A percentile compares a stretch with the other conserved stretches of the same genome.
phyloP scores from a whole-genome alignment of 2,113 vertebrate genomes.

The Actenoides hombroni region DNA sequence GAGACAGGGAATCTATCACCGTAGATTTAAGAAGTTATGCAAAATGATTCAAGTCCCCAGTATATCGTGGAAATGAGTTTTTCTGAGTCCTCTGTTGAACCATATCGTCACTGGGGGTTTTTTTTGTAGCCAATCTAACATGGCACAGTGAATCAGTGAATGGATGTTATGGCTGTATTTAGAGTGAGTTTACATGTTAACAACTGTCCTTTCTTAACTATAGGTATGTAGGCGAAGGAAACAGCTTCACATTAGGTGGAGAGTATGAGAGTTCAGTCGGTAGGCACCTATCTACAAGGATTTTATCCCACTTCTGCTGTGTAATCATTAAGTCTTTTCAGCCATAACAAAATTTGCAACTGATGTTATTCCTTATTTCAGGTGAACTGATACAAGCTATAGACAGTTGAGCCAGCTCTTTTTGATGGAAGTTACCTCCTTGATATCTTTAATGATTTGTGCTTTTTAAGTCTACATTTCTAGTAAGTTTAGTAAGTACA shows the following conservation, averaged over 20 bases:
- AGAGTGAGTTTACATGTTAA: not conserved
- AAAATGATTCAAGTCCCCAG: not conserved
- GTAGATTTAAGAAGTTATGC: no score
- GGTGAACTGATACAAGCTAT: not conserved
- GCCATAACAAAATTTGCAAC: not conserved
- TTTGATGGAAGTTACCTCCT: not conserved
- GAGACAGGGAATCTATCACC: no score
- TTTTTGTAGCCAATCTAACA: accelerated
- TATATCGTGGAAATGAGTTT: not conserved
- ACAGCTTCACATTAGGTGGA: not conserved
- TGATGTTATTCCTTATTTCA: not conserved
- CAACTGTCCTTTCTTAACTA: not conserved
- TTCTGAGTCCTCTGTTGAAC: not conserved
- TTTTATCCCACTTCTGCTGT: not conserved
- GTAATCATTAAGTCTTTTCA: not conserved
- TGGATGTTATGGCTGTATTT: accelerated
- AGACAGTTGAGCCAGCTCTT: not conserved
- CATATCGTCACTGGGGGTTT: accelerated
- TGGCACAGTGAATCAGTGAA: no score
- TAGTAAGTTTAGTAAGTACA: not conserved
- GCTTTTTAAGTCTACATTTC: accelerated
- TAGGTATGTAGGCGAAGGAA: not conserved
- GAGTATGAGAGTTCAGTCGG: not conserved
- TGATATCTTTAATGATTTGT: not conserved
- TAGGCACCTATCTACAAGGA: not conserved